Base-by-base conservation (phyloP, 2,888 invertebrate genomes). In the Dinocampus coccinellae region DNA sequence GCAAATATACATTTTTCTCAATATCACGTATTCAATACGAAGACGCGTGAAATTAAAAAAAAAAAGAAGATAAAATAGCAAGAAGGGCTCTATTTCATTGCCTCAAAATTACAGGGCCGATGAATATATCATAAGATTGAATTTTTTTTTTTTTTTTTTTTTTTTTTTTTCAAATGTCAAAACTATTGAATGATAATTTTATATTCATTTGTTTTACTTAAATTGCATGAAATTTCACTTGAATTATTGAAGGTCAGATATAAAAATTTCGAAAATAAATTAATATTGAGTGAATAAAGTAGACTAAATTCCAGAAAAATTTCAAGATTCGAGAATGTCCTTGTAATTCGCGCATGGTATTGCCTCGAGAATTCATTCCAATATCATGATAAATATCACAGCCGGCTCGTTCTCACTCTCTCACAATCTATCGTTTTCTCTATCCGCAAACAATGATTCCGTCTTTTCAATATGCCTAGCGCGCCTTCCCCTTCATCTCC, bases 1-100 rank as follows among this genome's bases (percentile, higher is more conserved):
- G 76, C 76, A 75, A 77, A 75, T 75, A 71, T 73, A 73, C 73
- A 75, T 75, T 67, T 75, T 64, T 69, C 69, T 58, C 64, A 64
- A 64, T 65, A 47, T 34, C 76, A 75, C 71, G 73, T 73, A 73
- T 72, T 62, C 68, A 75, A 76, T 69, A 77, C 77, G 75, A 70
- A 75, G 67, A 60, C 73, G 58, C 70, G 69, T 75, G 71, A 74
- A 71, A 75, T n/a, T n/a, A n/a, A n/a, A n/a, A n/a, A n/a, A n/a
- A n/a, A n/a, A n/a, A n/a, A n/a, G n/a, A n/a, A n/a, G n/a, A n/a
- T n/a, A n/a, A n/a, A n/a, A n/a, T n/a, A 77, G 74, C 73, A 71
- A 24, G 55, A 70, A 72, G 72, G 70, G 70, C 68, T 39, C 26
- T 58, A 33, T 39, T 11, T 52, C 39, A 16, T 63, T 63, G 3